Conservation (phyloP, 2,113 vertebrate genomes). For the Callorhinus ursinus region DNA sequence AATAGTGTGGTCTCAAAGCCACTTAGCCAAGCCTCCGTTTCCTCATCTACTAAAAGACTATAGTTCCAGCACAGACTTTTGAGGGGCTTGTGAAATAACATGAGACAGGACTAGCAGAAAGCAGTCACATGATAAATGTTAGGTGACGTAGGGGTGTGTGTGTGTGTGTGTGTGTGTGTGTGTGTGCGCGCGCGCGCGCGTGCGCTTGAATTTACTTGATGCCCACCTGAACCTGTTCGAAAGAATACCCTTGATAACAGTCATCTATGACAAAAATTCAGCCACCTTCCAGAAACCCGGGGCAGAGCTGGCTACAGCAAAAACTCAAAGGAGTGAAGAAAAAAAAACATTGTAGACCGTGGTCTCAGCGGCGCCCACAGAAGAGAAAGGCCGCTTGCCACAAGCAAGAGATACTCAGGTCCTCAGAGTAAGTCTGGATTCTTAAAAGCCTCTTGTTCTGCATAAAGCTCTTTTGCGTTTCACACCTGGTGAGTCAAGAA, state of each 20-base stretch:
- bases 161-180: not conserved
- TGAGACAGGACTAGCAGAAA: not conserved
- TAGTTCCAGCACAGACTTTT: not conserved
- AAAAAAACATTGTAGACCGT: not conserved
- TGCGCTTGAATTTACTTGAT: not conserved
- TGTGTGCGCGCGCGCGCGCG: no score
- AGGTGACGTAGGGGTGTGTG: no score
- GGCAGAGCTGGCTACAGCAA: not conserved
- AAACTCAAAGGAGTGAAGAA: conserved; percentile 3
- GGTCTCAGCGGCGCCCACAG: not conserved
- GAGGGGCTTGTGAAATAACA: not conserved
- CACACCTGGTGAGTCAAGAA: conserved; percentile 35
- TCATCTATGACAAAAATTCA: not conserved
- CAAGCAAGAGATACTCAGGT: not conserved
- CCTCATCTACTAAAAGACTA: not conserved
- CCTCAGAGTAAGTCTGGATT: not conserved
- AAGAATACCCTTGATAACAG: conserved; percentile 30
- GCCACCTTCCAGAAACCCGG: not conserved
- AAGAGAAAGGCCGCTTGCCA: not conserved
- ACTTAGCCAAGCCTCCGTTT: not conserved
- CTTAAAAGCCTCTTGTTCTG: conserved; percentile 29
- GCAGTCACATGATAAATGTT: not conserved
- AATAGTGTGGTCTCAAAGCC: not conserved
- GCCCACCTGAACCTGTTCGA: not conserved
- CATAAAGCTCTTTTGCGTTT: conserved; percentile 58